These are phyloP conservation scores for Microcaecilia unicolor DNA, from an alignment of 2,797 vertebrate species.

Conservation along the genomic window DNA sequence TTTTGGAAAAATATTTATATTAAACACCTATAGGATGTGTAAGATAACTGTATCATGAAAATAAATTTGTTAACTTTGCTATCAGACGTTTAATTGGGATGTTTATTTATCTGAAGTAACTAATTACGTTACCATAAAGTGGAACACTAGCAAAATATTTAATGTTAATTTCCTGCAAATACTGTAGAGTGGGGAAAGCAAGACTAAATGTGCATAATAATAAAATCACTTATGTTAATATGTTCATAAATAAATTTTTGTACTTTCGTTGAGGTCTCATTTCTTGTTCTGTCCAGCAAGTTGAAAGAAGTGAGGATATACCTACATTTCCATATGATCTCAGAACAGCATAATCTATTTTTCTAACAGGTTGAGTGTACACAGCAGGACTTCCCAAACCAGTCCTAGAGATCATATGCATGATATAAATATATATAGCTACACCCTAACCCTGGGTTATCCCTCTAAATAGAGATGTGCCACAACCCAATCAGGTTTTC, in stretches of 20 bases:
- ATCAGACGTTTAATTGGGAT: constrained; percentile 14
- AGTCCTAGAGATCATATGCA: too few species aligned
- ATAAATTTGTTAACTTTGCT: constrained; percentile 22
- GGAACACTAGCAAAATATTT: constrained; percentile 7
- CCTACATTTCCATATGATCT: too few species aligned
- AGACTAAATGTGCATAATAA: constrained; percentile 23
- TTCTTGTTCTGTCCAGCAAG: constrained; percentile 1
- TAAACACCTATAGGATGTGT: constrained; percentile 23
- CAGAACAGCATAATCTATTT: too few species aligned
- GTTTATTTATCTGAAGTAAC: constrained; percentile 1
- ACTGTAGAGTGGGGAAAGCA: constrained; percentile 2
- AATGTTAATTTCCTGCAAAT: constrained; percentile 23
- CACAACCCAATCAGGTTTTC: too few species aligned
- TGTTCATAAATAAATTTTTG: constrained; percentile 39
- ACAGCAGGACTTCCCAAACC: too few species aligned
- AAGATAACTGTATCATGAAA: constrained; percentile 26
- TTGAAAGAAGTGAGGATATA: not conserved
- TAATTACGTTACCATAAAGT: constrained; percentile 1
- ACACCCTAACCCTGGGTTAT: too few species aligned
- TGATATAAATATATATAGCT: too few species aligned
- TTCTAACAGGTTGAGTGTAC: too few species aligned
- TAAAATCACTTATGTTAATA: constrained; percentile 14
- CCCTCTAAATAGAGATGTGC: too few species aligned
- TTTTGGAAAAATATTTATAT: constrained; percentile 19
- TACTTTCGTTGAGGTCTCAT: constrained; percentile 10